Conservation (phyloP, 1,140 invertebrate species). For the Hydropsyche tenuis region DNA sequence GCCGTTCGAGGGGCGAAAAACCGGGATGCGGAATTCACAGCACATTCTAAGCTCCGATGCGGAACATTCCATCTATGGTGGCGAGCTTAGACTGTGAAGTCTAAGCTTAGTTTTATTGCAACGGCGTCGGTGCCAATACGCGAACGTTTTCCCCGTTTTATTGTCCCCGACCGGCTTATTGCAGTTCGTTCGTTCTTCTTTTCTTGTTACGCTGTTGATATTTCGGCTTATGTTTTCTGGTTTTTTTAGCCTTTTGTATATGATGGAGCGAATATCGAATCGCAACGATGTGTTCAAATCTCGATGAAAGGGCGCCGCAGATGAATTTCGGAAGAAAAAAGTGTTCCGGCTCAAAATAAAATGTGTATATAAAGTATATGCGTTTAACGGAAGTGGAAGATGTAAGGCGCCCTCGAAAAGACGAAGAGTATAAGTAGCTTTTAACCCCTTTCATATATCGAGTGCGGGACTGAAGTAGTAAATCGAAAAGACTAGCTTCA, state of each 20-base stretch:
- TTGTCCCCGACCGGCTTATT: constrained; percentile 29
- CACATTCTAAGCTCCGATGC: constrained; percentile 7
- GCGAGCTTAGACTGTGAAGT: constrained; percentile 22
- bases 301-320: no score
- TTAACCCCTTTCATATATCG: no score
- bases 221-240: constrained; percentile 15
- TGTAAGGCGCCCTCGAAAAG: no score
- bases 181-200: constrained; percentile 23
- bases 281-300: no score
- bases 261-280: no score
- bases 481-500: no score
- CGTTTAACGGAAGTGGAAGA: no score
- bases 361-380: no score
- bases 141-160: constrained; percentile 21
- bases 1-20: not conserved
- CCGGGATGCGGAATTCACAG: not conserved
- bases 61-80: not conserved
- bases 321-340: no score
- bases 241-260: not conserved
- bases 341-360: no score
- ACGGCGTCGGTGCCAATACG: constrained; percentile 6
- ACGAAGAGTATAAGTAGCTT: no score
- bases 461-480: no score
- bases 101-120: constrained; percentile 22
- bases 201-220: constrained; percentile 9